Base-by-base conservation (phyloP, 2,888 invertebrate genomes). In the Chrysolina haemoptera region DNA sequence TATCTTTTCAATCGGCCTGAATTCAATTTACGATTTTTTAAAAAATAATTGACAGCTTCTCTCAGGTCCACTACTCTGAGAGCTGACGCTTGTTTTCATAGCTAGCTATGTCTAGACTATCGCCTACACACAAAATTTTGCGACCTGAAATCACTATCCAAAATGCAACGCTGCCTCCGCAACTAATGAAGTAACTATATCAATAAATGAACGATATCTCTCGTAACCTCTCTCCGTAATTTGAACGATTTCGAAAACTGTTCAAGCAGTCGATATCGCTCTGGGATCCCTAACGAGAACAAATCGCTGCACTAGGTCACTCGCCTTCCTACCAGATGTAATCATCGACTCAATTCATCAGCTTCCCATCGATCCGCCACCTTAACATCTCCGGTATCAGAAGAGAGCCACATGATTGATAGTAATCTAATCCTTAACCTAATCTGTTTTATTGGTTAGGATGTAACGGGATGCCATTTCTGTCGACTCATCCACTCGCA, bases 401-500 rank as follows among this genome's bases (percentile, higher is more conserved):
- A 68, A 68, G 35, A 68, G 73, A 65, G 43, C 65, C 70, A 62
- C 74, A 71, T 74, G 74, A 74, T 74, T 74, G 74, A 74, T 74
- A 64, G 68, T 71, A 74, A 71, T 74, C 74, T 74, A 74, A 74
- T 74, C 74, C 74, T 73, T 62, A 66, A 71, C 71, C 65, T 73
- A 71, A 76, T 73, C 73, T 73, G 73, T 76, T 73, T 76, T 70
- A 73, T 76, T 73, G 76, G 73, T 71, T 68, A 68, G 70, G 72
- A 63, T 69, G 67, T 74, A 74, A 70, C 70, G 62, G 73, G 20
- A 11, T 50, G 73, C 76, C 79, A 80, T 80, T 82, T 80, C 78
- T 77, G 82, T 81, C 73, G 80, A 82, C 81, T 83, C 83, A 83
- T 82, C 81, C 70, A 73, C 69, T 71, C 77, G 76, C 79, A 79